A percentile compares a stretch with the other conserved stretches of the same genome.
phyloP scores from a whole-genome alignment of 2,888 invertebrate genomes.

The Drosophila suboccidentalis region DNA sequence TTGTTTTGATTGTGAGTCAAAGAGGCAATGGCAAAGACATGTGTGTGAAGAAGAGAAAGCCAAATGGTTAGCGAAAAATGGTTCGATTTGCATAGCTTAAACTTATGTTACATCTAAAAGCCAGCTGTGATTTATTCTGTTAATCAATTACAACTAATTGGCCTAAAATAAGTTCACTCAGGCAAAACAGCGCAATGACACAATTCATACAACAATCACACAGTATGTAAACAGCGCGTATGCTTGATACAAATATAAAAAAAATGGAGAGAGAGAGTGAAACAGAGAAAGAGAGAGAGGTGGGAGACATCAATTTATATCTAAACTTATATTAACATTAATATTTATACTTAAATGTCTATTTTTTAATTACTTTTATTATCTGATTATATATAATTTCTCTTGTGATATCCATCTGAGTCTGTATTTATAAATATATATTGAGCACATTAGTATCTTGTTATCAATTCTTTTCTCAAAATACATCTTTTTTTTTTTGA shows the following conservation, averaged over 20 bases:
- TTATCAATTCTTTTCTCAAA: neutral
- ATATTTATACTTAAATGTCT: too few species aligned
- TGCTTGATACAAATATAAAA: neutral
- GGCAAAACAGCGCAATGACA: constrained; percentile 7
- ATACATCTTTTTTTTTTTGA: too few species aligned
- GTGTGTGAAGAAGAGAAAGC: constrained; percentile 58
- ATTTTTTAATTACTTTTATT: too few species aligned
- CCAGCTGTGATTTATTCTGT: constrained; percentile 24
- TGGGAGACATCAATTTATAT: neutral
- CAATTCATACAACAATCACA: neutral
- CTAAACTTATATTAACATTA: too few species aligned
- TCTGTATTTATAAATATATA: neutral
- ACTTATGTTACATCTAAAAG: constrained; percentile 25
- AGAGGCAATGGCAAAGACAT: constrained; percentile 51
- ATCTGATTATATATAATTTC: too few species aligned
- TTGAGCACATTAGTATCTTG: neutral
- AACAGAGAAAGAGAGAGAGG: neutral
- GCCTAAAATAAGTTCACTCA: constrained; percentile 42
- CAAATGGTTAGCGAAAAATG: constrained; percentile 60
- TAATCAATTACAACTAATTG: constrained; percentile 43
- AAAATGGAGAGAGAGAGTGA: neutral
- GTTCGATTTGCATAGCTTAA: constrained; percentile 48
- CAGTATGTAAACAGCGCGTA: neutral
- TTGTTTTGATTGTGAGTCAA: constrained; percentile 27
- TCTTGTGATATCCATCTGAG: neutral